A percentile compares a stretch with the other conserved stretches of the same genome.
phyloP scores from a whole-genome alignment of 2,888 invertebrate species.

The Chironomus riparius region DNA sequence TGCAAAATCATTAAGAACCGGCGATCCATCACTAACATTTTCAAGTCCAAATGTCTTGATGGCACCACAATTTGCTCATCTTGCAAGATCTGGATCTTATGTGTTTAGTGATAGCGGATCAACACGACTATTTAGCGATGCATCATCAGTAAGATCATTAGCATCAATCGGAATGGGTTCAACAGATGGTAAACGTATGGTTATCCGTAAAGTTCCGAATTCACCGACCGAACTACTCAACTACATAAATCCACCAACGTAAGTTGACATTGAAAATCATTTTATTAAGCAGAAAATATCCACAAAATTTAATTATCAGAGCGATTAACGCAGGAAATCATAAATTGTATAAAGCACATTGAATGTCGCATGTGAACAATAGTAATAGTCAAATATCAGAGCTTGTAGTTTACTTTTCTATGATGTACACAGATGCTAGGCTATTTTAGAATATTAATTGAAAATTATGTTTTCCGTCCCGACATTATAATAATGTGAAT shows the following conservation, averaged over 20 bases:
- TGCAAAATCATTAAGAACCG: slow-evolving; percentile 41
- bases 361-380: not conserved
- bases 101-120: slow-evolving; percentile 55
- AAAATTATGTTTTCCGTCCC: slow-evolving; percentile 20
- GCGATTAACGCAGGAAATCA: slow-evolving; percentile 16
- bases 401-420: no score
- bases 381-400: not conserved
- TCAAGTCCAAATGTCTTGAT: slow-evolving; percentile 42
- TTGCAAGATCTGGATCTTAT: slow-evolving; percentile 41
- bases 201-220: slow-evolving; percentile 72
- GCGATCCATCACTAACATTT: slow-evolving; percentile 40
- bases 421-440: not conserved
- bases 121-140: slow-evolving; percentile 50
- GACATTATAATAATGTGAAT: not conserved
- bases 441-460: not conserved
- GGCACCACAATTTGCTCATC: slow-evolving; percentile 40
- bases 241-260: slow-evolving; percentile 75
- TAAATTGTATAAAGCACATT: slow-evolving; percentile 2
- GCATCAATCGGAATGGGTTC: slow-evolving; percentile 83
- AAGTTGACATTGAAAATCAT: slow-evolving; percentile 42
- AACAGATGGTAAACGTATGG: slow-evolving; percentile 77
- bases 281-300: not conserved
- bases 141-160: slow-evolving; percentile 65
- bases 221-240: slow-evolving; percentile 79
- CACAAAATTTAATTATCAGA: not conserved